Evolutionary conservation across 2,113 vertebrate species (phyloP).

Genomic region (Tricholaema leucomelas): DNA sequence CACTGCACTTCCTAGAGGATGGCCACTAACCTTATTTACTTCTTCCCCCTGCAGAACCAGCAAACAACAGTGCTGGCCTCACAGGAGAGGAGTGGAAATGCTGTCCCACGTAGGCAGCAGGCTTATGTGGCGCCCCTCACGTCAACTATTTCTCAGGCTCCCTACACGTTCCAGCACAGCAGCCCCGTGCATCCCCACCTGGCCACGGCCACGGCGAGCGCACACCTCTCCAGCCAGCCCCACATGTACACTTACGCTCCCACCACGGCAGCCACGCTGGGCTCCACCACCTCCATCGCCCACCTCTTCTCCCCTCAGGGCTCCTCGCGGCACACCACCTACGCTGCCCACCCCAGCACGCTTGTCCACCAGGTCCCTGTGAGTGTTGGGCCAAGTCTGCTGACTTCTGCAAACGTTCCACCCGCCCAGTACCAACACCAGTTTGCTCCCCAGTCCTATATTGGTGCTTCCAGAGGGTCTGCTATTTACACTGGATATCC

Average conservation of each 20-base stretch:
- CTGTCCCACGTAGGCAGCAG: constrained; percentile 86
- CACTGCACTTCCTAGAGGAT: background rate
- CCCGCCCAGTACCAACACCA: constrained; percentile 88
- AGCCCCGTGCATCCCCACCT: constrained; percentile 86
- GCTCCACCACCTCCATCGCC: constrained; percentile 92
- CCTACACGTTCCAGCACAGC: constrained; percentile 90
- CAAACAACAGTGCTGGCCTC: constrained; percentile 82
- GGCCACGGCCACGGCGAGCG: constrained; percentile 81
- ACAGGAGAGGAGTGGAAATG: constrained; percentile 82
- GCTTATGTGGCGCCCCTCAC: constrained; percentile 86
- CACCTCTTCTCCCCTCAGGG: constrained; percentile 87
- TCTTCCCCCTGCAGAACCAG: constrained; percentile 82
- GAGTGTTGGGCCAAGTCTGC: constrained; percentile 81
- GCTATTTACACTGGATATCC: constrained; percentile 85
- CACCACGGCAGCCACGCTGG: constrained; percentile 86
- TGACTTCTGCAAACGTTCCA: constrained; percentile 81
- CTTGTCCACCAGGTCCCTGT: constrained; percentile 92
- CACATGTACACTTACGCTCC: constrained; percentile 94
- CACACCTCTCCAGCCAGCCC: constrained; percentile 82
- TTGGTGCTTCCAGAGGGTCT: constrained; percentile 82
- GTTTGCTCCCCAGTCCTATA: constrained; percentile 83
- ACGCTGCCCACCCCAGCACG: constrained; percentile 83
- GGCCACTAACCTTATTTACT: constrained; percentile 15
- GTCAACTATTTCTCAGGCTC: constrained; percentile 84
- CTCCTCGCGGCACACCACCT: constrained; percentile 81